These are phyloP conservation scores for Tetanocera ferruginea DNA, from an alignment of 2,888 invertebrate species.

Conservation along the genomic window DNA sequence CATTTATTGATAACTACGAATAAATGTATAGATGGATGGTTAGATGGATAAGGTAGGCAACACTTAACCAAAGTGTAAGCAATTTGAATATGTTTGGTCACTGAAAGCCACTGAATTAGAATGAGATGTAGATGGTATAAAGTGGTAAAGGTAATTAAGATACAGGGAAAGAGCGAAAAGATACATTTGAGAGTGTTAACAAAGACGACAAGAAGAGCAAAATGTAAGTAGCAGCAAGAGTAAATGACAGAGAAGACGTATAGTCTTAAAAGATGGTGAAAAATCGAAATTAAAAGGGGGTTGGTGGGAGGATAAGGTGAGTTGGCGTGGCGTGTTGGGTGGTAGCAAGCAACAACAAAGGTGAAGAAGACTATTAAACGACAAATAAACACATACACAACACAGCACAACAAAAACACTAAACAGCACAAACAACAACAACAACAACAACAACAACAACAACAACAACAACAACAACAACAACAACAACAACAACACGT, in stretches of 20 bases:
- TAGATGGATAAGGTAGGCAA: too few species aligned
- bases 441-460: conserved; percentile 31
- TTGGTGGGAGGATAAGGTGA: not conserved
- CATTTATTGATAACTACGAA: too few species aligned
- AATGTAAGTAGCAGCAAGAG: not conserved
- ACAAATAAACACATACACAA: conserved; percentile 13
- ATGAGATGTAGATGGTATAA: not conserved
- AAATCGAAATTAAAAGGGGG: not conserved
- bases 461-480: not conserved
- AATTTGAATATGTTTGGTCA: not conserved
- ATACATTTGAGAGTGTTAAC: not conserved
- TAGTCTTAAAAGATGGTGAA: not conserved
- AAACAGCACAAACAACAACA: not conserved
- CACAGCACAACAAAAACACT: not conserved
- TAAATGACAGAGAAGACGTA: not conserved
- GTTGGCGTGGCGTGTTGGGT: not conserved
- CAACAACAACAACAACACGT: conserved; percentile 32
- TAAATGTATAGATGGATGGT: too few species aligned
- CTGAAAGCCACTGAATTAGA: not conserved
- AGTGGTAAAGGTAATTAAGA: not conserved
- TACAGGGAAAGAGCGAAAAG: not conserved
- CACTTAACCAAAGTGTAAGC: too few species aligned
- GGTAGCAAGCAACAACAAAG: conserved; percentile 16
- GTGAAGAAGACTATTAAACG: conserved; percentile 31
- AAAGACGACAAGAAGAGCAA: not conserved